phyloP scores from a whole-genome alignment of 2,888 invertebrate species.

The Fabriciana adippe region DNA sequence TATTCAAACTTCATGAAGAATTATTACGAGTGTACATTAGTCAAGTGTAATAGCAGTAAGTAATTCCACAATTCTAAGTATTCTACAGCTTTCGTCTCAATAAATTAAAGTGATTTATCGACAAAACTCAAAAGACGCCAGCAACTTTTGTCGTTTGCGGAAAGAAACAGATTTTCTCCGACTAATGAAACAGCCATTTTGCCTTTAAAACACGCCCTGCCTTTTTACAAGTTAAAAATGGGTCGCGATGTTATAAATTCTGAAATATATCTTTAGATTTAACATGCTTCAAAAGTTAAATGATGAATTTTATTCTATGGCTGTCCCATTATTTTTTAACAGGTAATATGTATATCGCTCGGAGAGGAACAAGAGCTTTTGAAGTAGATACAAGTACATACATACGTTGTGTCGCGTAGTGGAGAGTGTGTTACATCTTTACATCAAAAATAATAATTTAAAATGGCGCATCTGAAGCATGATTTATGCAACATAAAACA shows the following conservation, averaged over 20 bases:
- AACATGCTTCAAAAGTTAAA: background rate
- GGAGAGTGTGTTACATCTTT: no score
- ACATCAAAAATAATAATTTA: no score
- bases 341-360: no score
- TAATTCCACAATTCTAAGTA: slow-evolving; percentile 61
- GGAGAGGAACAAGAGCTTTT: no score
- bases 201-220: slow-evolving; percentile 47
- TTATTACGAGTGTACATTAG: slow-evolving; percentile 57
- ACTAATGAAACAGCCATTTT: slow-evolving; percentile 66
- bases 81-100: slow-evolving; percentile 67
- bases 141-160: slow-evolving; percentile 70
- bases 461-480: no score
- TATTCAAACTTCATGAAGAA: slow-evolving; percentile 40
- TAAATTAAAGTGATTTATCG: slow-evolving; percentile 79
- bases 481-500: no score
- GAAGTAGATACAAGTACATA: no score
- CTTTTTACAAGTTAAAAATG: slow-evolving; percentile 38
- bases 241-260: slow-evolving; percentile 26
- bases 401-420: no score
- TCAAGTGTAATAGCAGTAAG: slow-evolving; percentile 60
- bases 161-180: slow-evolving; percentile 66
- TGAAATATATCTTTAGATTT: slow-evolving; percentile 9
- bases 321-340: background rate
- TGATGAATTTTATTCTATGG: background rate
- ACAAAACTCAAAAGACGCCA: slow-evolving; percentile 59